Conservation (phyloP, 2,113 vertebrate species). For the Microcebus tavaratra region DNA sequence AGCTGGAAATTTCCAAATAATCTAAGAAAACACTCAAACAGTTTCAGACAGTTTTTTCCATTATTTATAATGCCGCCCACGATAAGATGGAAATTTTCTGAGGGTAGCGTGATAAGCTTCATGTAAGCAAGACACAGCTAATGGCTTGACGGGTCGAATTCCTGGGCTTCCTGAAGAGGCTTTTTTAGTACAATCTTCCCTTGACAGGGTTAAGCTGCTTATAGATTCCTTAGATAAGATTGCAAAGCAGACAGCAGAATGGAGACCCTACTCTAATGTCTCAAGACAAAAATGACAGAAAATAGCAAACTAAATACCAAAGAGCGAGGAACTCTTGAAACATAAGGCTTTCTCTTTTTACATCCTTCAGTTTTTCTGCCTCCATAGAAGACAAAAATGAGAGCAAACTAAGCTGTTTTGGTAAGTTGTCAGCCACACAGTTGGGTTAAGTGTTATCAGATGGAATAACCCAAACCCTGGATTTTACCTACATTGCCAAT, state of each 20-base stretch:
- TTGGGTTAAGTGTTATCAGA: neutral
- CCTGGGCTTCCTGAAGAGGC: conserved; percentile 62
- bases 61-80: conserved; percentile 48
- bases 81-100: conserved; percentile 68
- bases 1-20: conserved; percentile 67
- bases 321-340: neutral
- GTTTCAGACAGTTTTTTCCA: conserved; percentile 40
- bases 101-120: conserved; percentile 48
- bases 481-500: neutral
- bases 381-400: neutral
- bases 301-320: conserved; percentile 43
- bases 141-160: conserved; percentile 70
- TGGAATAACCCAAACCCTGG: neutral
- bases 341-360: conserved; percentile 36
- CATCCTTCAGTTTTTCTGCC: neutral
- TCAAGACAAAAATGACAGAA: conserved; percentile 68
- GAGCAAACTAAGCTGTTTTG: neutral
- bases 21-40: conserved; percentile 54
- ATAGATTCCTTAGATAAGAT: conserved; percentile 80
- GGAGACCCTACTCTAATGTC: neutral
- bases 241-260: conserved; percentile 54
- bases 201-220: conserved; percentile 69
- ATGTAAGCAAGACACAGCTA: conserved; percentile 63
- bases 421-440: neutral
- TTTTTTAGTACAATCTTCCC: neutral